Conservation (phyloP, 2,797 vertebrate genomes). For the Sphenopsis melanotis region DNA sequence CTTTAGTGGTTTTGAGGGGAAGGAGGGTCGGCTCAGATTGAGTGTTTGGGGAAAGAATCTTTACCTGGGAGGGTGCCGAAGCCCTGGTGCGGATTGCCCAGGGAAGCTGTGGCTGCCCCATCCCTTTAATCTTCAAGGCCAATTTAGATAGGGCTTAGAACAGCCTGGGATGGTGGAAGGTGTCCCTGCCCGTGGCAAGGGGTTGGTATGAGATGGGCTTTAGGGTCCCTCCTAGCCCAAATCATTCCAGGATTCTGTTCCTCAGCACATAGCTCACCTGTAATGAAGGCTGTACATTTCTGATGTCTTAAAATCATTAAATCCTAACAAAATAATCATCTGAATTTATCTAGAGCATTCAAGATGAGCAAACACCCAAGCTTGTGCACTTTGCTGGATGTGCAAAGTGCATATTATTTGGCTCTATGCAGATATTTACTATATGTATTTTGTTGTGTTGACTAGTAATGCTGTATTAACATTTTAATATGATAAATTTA, state of each 20-base stretch:
- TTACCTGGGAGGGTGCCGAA: background rate
- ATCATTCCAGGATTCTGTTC: background rate
- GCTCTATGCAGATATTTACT: background rate
- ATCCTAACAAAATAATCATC: rapidly evolving
- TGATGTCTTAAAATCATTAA: background rate
- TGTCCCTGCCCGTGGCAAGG: background rate
- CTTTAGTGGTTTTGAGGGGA: background rate
- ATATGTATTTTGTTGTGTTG: background rate
- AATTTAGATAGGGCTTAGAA: background rate
- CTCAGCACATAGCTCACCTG: rapidly evolving
- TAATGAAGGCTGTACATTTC: too few species aligned
- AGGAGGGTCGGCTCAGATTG: background rate
- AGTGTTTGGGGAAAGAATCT: too few species aligned
- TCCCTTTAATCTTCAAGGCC: background rate
- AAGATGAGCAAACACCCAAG: background rate
- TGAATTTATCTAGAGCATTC: background rate
- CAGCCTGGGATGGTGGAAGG: rapidly evolving
- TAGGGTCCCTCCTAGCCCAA: background rate
- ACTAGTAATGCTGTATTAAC: background rate
- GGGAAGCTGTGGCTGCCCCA: background rate
- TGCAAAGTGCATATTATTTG: background rate
- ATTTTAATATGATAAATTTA: background rate
- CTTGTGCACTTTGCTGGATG: rapidly evolving
- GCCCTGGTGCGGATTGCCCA: background rate
- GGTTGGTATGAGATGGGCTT: rapidly evolving